Evolutionary conservation across 2,888 invertebrate genomes (phyloP), one percentile per base, ranked within the genome.

Genomic region (Archaeoteleia sp.): DNA sequence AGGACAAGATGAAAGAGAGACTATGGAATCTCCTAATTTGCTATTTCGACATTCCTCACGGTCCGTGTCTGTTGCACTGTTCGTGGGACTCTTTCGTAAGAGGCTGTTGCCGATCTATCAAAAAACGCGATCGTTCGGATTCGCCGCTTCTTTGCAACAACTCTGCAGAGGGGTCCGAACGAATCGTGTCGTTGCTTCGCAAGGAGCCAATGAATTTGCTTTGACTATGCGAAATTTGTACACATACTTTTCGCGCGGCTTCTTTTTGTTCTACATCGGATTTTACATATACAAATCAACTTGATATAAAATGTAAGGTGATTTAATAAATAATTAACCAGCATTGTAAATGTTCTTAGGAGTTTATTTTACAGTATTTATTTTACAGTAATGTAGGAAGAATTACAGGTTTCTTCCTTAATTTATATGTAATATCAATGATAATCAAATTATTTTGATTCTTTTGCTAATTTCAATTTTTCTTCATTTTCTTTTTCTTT

Each of bases 1-100:
- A 63, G 49, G 60, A 62, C 65, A 65, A 68, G 67, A 70, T 49
- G 65, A 72, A 72, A 70, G 72, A 70, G 66, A 58, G 51, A 67
- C 67, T 70, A 72, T 71, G 81, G 83, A 82, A 83, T 83, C 78
- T 81, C 78, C 82, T 83, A 82, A 82, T 82, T 83, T 82, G 82
- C 82, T 83, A 82, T 82, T 82, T 83, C 80, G 78, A 74, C 82
- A 80, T 83, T 83, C 82, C 77, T 67, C 55, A 73, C 76, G 77
- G 78, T 75, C 76, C 74, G 71, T 74, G 70, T 74, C 71, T 74
- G 78, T 77, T 76, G 77, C 75, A 77, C 74, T 74, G 76, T 77
- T 76, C 78, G 79, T 79, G 80, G 78, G 80, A 82, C 75, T 76
- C 69, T 74, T 74, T 67, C 74, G 73, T 75, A 72, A 75, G 74